A percentile compares a stretch with the other conserved stretches of the same genome.
Conservation (phyloP, 2,888 invertebrate species). For the Drosophila cognata region DNA sequence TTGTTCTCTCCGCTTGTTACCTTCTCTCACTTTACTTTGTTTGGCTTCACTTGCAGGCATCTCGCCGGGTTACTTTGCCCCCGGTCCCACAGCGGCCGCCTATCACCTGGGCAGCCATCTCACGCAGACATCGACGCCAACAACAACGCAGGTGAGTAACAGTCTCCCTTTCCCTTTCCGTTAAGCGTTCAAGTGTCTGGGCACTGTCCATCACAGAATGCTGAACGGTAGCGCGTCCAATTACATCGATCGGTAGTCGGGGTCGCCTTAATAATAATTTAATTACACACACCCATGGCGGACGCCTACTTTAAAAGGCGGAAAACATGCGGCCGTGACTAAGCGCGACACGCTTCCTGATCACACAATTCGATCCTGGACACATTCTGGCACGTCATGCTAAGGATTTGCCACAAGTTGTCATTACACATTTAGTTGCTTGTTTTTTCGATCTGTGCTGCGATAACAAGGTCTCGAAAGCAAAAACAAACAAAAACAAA, state of each 20-base stretch:
- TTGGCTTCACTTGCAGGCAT: constrained; percentile 82
- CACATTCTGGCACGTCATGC: constrained; percentile 69
- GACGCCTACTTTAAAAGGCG: constrained; percentile 81
- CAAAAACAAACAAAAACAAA: constrained; percentile 44
- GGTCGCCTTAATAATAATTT: constrained; percentile 74
- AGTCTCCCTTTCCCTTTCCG: neutral
- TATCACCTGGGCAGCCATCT: constrained; percentile 85
- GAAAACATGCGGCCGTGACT: constrained; percentile 71
- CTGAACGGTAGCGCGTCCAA: constrained; percentile 75
- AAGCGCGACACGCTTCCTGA: constrained; percentile 67
- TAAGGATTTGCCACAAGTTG: constrained; percentile 70
- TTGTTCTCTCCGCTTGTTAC: constrained; percentile 20
- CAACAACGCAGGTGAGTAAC: constrained; percentile 84
- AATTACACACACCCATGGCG: constrained; percentile 75
- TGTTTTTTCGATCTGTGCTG: constrained; percentile 27
- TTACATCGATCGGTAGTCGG: constrained; percentile 59
- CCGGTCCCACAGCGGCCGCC: constrained; percentile 85
- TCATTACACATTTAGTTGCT: constrained; percentile 72
- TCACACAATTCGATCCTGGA: constrained; percentile 55
- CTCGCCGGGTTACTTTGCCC: constrained; percentile 85
- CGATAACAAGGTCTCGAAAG: constrained; percentile 56
- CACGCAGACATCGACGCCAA: constrained; percentile 84
- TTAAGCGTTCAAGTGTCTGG: constrained; percentile 58
- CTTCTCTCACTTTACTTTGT: constrained; percentile 34
- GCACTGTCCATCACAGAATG: constrained; percentile 54